Evolutionary conservation across 2,113 vertebrate species (phyloP).

Genomic region (Urocitellus parryii): DNA sequence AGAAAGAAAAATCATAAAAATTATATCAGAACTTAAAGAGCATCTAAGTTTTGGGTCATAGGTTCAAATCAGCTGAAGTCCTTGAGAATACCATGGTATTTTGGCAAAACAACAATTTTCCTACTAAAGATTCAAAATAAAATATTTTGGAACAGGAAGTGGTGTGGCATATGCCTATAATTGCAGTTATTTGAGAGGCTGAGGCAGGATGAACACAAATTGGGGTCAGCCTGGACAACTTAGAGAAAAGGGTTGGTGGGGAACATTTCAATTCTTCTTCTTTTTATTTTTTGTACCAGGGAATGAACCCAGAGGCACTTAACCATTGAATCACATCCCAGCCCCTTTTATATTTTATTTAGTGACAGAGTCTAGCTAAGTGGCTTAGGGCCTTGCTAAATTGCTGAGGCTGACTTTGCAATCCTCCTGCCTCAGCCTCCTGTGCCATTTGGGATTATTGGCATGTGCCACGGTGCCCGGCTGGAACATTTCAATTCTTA

Average conservation of each 20-base stretch:
- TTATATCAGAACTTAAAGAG: neutral
- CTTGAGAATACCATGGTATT: constrained; percentile 21
- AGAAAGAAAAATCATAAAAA: constrained; percentile 24
- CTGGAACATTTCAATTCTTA: neutral
- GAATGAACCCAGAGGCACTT: too few relatives aligned
- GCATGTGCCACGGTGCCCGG: too few relatives aligned
- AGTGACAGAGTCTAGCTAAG: too few relatives aligned
- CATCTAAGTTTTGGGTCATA: neutral
- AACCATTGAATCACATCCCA: too few relatives aligned
- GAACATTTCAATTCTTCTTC: too few relatives aligned
- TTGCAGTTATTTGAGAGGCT: neutral
- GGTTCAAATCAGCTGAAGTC: neutral
- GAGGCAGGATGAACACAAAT: neutral
- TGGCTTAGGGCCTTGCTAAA: too few relatives aligned
- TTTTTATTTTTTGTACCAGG: too few relatives aligned
- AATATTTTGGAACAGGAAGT: neutral
- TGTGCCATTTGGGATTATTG: too few relatives aligned
- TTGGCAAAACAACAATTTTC: neutral
- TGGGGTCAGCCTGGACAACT: neutral
- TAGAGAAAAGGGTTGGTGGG: neutral
- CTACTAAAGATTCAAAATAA: neutral
- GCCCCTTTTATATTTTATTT: too few relatives aligned
- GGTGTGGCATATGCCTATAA: neutral
- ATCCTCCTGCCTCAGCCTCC: too few relatives aligned
- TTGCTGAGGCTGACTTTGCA: too few relatives aligned